Conservation (phyloP, 2,888 invertebrate genomes). For the Xiphydria camelus region DNA sequence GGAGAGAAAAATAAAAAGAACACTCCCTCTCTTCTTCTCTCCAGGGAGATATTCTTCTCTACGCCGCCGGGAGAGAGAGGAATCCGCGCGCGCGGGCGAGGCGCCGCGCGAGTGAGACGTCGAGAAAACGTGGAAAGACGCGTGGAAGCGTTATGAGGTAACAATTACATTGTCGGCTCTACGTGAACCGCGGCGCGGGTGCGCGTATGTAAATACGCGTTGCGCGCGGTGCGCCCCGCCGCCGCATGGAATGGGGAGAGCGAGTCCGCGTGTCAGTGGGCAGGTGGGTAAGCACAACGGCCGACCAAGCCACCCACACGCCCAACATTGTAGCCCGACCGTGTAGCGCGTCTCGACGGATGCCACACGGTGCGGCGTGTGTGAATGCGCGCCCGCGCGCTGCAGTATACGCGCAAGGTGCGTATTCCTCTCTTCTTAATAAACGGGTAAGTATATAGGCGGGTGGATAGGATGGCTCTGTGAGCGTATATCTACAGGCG, state of each 20-base stretch:
- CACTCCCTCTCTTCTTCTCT: too few species aligned
- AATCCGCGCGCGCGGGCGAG: neutral
- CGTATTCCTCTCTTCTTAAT: slow-evolving; percentile 5
- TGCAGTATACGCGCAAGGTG: slow-evolving; percentile 10
- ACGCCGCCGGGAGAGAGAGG: neutral
- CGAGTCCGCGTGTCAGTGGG: too few species aligned
- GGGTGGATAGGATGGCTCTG: too few species aligned
- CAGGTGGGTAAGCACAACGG: slow-evolving; percentile 51
- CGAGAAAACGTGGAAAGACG: slow-evolving; percentile 26
- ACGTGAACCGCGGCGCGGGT: slow-evolving; percentile 30
- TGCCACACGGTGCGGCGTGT: slow-evolving; percentile 2
- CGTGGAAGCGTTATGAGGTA: slow-evolving; percentile 42
- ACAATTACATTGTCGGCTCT: slow-evolving; percentile 46
- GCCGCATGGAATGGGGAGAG: too few species aligned
- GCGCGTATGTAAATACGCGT: slow-evolving; percentile 41
- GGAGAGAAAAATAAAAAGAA: neutral
- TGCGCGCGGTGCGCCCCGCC: neutral
- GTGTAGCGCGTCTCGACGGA: slow-evolving; percentile 6
- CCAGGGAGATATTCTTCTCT: too few species aligned
- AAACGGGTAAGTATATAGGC: too few species aligned
- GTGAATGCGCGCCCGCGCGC: neutral
- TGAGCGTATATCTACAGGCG: too few species aligned
- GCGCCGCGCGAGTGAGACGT: slow-evolving; percentile 32
- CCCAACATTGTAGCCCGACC: slow-evolving; percentile 5
- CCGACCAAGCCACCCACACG: slow-evolving; percentile 41